Percentiles rank a stretch among this genome's conserved stretches.
phyloP scores from a whole-genome alignment of 2,888 invertebrate genomes.

The Pseudanteris insignis region DNA sequence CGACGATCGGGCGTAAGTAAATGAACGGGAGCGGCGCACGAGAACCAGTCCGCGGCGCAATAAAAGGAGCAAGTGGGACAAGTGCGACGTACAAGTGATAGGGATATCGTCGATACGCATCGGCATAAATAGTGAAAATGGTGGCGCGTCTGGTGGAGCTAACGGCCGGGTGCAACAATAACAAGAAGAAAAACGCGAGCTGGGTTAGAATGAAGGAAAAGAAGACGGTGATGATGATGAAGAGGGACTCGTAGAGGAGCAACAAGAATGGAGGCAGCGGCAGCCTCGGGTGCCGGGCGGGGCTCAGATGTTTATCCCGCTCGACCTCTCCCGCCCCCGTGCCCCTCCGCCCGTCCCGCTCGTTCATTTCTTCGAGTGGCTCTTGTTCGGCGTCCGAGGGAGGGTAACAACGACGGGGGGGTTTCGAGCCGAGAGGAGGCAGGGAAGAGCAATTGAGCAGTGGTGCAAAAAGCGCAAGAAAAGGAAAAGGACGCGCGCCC shows the following conservation, averaged over 20 bases:
- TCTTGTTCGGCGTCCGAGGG: slow-evolving; percentile 54
- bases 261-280: slow-evolving; percentile 52
- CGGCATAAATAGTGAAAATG: slow-evolving; percentile 43
- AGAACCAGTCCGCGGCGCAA: slow-evolving; percentile 22
- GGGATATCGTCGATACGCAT: slow-evolving; percentile 39
- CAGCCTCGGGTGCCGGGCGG: slow-evolving; percentile 66
- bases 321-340: slow-evolving; percentile 61
- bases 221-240: slow-evolving; percentile 49
- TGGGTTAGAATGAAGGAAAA: slow-evolving; percentile 45
- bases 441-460: slow-evolving; percentile 42
- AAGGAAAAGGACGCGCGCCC: slow-evolving; percentile 52
- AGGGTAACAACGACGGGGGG: slow-evolving; percentile 20
- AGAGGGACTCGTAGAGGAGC: slow-evolving; percentile 52
- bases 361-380: slow-evolving; percentile 50
- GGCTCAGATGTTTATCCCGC: slow-evolving; percentile 66
- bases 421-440: slow-evolving; percentile 21
- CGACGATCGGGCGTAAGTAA: slow-evolving; percentile 11
- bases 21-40: slow-evolving; percentile 17
- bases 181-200: slow-evolving; percentile 29
- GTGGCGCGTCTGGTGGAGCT: slow-evolving; percentile 9
- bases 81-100: slow-evolving; percentile 38
- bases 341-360: slow-evolving; percentile 59
- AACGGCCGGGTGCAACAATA: slow-evolving; percentile 15
- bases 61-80: slow-evolving; percentile 22
- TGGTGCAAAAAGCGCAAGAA: slow-evolving; percentile 45